A percentile compares a stretch with the other conserved stretches of the same genome.
Evolutionary conservation across 2,113 vertebrate species (phyloP).

Genomic region (western clawed frog (Xenopus tropicalis)): DNA sequence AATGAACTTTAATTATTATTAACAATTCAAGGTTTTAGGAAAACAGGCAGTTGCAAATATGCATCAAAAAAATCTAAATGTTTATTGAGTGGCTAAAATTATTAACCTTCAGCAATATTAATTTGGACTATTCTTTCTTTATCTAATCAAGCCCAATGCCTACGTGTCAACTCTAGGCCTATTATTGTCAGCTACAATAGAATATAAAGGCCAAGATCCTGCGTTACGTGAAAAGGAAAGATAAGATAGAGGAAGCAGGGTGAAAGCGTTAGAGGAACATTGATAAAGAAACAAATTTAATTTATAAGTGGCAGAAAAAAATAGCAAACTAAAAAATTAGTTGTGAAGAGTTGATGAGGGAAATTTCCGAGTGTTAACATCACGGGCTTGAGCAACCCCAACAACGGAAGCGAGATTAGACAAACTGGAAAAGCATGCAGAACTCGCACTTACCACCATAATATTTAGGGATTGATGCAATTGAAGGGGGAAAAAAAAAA

Average conservation of each 20-base stretch:
- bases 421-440: constrained; percentile 92
- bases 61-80: no score
- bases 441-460: constrained; percentile 94
- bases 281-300: constrained; percentile 55
- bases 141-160: no score
- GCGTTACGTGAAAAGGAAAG: constrained; percentile 45
- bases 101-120: no score
- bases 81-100: no score
- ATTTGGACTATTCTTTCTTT: no score
- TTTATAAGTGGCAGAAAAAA: constrained; percentile 57
- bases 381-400: constrained; percentile 73
- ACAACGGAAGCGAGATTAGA: constrained; percentile 83
- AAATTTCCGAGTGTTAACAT: constrained; percentile 70
- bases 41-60: no score
- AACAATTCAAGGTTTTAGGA: no score
- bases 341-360: constrained; percentile 73
- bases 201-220: constrained; percentile 48
- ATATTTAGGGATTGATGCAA: constrained; percentile 89
- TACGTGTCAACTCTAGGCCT: no score
- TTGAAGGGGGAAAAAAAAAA: constrained; percentile 75
- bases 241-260: constrained; percentile 37
- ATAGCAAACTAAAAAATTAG: constrained; percentile 78
- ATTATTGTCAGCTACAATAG: background rate
- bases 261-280: constrained; percentile 48
- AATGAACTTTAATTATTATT: no score